Conservation (phyloP, 2,888 invertebrate genomes). For the Rhingia rostrata region DNA sequence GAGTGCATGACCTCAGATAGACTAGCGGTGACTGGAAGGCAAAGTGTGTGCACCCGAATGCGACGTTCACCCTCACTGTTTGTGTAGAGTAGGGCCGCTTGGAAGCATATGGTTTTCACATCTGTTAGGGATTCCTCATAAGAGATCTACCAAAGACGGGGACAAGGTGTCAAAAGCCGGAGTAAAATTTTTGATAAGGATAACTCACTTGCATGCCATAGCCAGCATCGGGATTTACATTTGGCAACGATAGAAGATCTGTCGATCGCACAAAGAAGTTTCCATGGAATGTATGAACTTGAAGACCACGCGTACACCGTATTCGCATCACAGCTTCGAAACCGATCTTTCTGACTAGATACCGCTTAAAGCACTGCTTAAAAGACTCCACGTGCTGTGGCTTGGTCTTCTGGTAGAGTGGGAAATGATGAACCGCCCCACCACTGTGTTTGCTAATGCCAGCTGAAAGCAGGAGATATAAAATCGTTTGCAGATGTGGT, state of each 20-base stretch:
- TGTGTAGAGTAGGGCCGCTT: conserved; percentile 98
- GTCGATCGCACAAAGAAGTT: conserved; percentile 99
- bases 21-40: conserved; percentile 93
- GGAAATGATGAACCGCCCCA: conserved; percentile 96
- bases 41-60: conserved; percentile 98
- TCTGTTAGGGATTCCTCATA: conserved; percentile 96
- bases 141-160: conserved; percentile 82
- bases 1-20: conserved; percentile 93
- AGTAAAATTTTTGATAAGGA: not conserved
- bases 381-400: conserved; percentile 89
- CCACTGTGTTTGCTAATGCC: conserved; percentile 98
- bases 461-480: conserved; percentile 83
- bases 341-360: conserved; percentile 97
- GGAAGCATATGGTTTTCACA: conserved; percentile 95
- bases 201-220: conserved; percentile 95
- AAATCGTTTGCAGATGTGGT: not conserved
- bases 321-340: conserved; percentile 99
- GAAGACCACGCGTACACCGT: conserved; percentile 95
- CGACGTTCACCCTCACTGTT: conserved; percentile 97
- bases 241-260: conserved; percentile 96
- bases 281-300: conserved; percentile 99
- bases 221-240: conserved; percentile 98
- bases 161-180: not conserved
- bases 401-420: conserved; percentile 90
- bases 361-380: conserved; percentile 90